Conservation (phyloP, 2,888 invertebrate species). For the Aethes cnicana region DNA sequence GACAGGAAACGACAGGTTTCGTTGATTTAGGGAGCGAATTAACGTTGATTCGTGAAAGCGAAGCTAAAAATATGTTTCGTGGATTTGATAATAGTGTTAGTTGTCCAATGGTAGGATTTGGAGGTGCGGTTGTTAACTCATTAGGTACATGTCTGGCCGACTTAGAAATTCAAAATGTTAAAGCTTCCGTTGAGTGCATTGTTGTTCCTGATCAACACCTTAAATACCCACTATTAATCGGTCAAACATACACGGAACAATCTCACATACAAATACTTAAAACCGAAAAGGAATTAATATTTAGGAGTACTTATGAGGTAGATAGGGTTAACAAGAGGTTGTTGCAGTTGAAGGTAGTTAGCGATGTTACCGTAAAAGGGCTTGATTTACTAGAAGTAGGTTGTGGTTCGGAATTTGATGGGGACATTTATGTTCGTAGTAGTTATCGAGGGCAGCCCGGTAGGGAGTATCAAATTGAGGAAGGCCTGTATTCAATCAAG, state of each 20-base stretch:
- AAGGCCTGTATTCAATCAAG: not conserved
- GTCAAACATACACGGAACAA: not conserved
- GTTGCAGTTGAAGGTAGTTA: no score
- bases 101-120: slow-evolving; percentile 4
- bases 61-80: not conserved
- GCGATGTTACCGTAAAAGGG: no score
- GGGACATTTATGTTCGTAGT: no score
- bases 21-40: slow-evolving; percentile 21
- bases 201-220: not conserved
- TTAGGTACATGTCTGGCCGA: slow-evolving; percentile 3
- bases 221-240: not conserved
- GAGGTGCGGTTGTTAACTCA: slow-evolving; percentile 3
- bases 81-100: not conserved
- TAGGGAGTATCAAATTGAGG: not conserved
- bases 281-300: not conserved
- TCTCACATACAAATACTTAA: not conserved
- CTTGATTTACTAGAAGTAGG: no score
- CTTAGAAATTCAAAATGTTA: not conserved
- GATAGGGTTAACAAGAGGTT: no score
- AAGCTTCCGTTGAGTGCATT: not conserved
- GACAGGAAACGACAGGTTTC: not conserved
- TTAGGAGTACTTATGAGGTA: not conserved
- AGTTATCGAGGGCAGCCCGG: not conserved
- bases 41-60: slow-evolving; percentile 3
- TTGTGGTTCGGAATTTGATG: no score